phyloP scores from a whole-genome alignment of 2,888 invertebrate genomes.

The Dicyrtoma fusca region DNA sequence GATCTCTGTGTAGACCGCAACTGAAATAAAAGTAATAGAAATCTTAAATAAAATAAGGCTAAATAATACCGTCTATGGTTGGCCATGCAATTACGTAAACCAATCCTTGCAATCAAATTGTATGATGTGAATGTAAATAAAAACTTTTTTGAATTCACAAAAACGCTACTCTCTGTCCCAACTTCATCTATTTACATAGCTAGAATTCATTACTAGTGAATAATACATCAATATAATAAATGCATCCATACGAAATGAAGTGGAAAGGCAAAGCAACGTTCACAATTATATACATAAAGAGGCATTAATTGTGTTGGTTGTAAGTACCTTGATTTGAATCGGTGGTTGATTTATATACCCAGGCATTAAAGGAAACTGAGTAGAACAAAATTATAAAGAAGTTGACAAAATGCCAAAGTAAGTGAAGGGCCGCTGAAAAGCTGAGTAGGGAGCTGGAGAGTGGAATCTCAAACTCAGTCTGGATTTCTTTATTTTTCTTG shows the following conservation, averaged over 20 bases:
- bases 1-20: conserved; percentile 49
- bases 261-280: too few species aligned
- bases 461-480: conserved; percentile 17
- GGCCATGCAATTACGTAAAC: not conserved
- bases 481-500: too few species aligned
- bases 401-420: conserved; percentile 54
- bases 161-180: too few species aligned
- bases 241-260: too few species aligned
- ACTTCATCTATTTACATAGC: too few species aligned
- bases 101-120: not conserved
- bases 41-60: not conserved
- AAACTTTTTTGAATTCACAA: too few species aligned
- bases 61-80: too few species aligned
- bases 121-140: too few species aligned
- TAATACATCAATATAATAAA: too few species aligned
- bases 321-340: conserved; percentile 43
- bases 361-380: conserved; percentile 50
- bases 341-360: conserved; percentile 48
- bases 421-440: conserved; percentile 47
- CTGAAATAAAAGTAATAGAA: conserved; percentile 37
- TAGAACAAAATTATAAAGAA: conserved; percentile 52
- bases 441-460: conserved; percentile 40
- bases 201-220: too few species aligned
- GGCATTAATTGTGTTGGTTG: too few species aligned
- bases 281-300: too few species aligned